Percentiles rank a stretch among this genome's conserved stretches.
phyloP scores from a whole-genome alignment of 2,888 invertebrate genomes.

The Eutolmus rufibarbis region DNA sequence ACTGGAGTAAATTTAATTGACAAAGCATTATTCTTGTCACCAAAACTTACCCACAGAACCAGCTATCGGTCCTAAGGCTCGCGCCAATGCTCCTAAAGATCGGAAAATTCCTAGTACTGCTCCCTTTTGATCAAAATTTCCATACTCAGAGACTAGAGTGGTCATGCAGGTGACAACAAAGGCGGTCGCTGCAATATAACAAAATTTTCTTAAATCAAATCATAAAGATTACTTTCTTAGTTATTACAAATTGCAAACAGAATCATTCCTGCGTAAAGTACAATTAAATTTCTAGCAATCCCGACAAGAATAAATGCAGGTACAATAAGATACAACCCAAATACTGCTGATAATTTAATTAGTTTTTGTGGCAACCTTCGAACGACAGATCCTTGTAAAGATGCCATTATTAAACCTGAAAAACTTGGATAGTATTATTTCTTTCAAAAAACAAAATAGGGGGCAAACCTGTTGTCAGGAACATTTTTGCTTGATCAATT shows the following conservation, averaged over 20 bases:
- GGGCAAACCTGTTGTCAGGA: slow-evolving; percentile 82
- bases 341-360: slow-evolving; percentile 74
- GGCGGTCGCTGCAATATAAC: slow-evolving; percentile 72
- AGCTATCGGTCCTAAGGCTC: slow-evolving; percentile 89
- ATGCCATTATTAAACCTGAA: slow-evolving; percentile 82
- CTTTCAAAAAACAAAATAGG: not conserved
- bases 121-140: slow-evolving; percentile 85
- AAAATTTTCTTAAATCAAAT: slow-evolving; percentile 48
- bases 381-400: slow-evolving; percentile 88
- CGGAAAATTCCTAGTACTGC: slow-evolving; percentile 92
- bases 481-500: slow-evolving; percentile 98
- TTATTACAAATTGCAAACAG: slow-evolving; percentile 86
- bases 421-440: slow-evolving; percentile 4
- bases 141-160: slow-evolving; percentile 86
- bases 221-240: not conserved
- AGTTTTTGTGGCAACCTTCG: slow-evolving; percentile 77
- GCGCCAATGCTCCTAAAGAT: slow-evolving; percentile 91
- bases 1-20: too few species aligned
- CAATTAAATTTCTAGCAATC: slow-evolving; percentile 67
- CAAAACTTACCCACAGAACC: slow-evolving; percentile 76
- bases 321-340: slow-evolving; percentile 83
- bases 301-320: slow-evolving; percentile 88
- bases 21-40: too few species aligned
- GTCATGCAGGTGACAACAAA: slow-evolving; percentile 96
- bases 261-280: slow-evolving; percentile 83